Conservation (phyloP, 2,113 vertebrate species). For the Grantiella picta region DNA sequence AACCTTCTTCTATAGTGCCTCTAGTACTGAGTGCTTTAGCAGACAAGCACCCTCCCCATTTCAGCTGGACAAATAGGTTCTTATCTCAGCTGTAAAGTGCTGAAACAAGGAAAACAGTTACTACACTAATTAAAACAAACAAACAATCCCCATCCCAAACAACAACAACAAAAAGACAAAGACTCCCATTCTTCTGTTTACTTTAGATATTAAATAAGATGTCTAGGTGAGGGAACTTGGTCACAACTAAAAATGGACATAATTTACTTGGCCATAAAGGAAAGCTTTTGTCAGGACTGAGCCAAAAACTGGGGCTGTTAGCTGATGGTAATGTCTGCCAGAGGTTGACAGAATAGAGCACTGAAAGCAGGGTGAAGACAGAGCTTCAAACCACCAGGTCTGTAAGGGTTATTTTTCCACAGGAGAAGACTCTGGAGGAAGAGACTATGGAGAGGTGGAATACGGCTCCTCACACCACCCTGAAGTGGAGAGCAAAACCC, state of each 20-base stretch:
- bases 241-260: background rate
- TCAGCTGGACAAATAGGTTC: constrained; percentile 14
- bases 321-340: background rate
- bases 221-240: background rate
- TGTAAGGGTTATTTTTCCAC: background rate
- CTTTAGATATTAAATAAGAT: constrained; percentile 1
- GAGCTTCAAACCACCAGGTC: background rate
- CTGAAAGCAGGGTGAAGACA: background rate
- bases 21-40: background rate
- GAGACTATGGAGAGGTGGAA: background rate
- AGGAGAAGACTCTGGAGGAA: background rate
- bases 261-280: background rate
- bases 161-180: background rate
- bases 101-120: background rate
- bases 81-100: background rate
- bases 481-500: background rate
- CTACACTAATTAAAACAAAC: background rate
- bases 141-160: background rate
- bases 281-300: background rate
- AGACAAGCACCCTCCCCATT: background rate
- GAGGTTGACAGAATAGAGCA: background rate
- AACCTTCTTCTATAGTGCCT: background rate
- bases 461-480: background rate
- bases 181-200: background rate
- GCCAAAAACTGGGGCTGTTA: background rate